Evolutionary conservation across 2,888 invertebrate genomes (phyloP).

Genomic region (Timandra comae): DNA sequence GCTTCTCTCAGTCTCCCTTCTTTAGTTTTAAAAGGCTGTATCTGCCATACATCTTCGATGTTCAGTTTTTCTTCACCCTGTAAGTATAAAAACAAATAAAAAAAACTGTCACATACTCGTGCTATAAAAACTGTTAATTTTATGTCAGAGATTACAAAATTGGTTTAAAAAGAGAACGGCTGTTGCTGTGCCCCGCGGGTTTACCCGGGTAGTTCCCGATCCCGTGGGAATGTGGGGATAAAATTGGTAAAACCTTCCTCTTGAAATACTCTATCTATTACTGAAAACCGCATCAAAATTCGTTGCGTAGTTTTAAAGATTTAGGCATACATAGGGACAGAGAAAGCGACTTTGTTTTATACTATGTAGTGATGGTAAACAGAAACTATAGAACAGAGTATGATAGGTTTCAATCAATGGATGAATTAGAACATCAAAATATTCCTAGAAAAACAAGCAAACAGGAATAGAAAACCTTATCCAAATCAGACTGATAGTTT

Average conservation of each 20-base stretch:
- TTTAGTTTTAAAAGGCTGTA: slow-evolving; percentile 77
- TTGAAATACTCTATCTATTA: too few relatives aligned
- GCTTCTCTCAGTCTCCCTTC: slow-evolving; percentile 79
- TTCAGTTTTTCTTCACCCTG: slow-evolving; percentile 73
- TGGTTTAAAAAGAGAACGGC: neutral
- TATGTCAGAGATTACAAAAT: neutral
- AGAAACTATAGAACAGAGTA: neutral
- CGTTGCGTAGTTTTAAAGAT: too few relatives aligned
- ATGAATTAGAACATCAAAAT: too few relatives aligned
- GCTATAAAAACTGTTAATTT: neutral
- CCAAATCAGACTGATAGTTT: neutral
- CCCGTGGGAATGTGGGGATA: too few relatives aligned
- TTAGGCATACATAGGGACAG: too few relatives aligned
- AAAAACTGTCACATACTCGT: neutral
- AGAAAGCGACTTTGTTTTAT: neutral
- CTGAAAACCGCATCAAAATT: too few relatives aligned
- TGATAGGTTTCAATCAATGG: too few relatives aligned
- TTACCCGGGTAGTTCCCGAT: too few relatives aligned
- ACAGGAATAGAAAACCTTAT: too few relatives aligned
- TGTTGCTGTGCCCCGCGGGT: too few relatives aligned
- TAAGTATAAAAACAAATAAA: slow-evolving; percentile 25
- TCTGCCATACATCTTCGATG: slow-evolving; percentile 80
- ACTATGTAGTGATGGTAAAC: neutral
- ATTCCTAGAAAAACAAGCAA: too few relatives aligned
- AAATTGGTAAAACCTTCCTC: too few relatives aligned